Evolutionary conservation across 2,113 vertebrate genomes (phyloP), one percentile per base, ranked within the genome.

Genomic region (Hydropotes inermis): DNA sequence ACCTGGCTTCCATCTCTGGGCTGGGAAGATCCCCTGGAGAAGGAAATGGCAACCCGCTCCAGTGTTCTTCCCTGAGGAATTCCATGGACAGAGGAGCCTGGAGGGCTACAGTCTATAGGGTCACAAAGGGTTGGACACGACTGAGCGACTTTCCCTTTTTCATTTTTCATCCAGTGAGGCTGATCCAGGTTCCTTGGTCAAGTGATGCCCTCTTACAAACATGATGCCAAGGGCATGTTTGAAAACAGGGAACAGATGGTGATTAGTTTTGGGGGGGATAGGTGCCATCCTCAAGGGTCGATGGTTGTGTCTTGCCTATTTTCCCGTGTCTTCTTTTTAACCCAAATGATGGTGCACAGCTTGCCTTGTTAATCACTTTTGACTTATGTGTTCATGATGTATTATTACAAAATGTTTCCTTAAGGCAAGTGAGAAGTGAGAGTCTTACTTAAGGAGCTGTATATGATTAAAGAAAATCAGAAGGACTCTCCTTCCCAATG

Each of bases 61-160:
- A 10, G 33, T 2, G 10, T 67, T 67, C 61, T 67, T 67, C 33
- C 61, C 33, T 36, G 64, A 33, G n/a, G 16, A 36, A 67, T 36
- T 10, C 17, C 2, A 0, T 67, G 64, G 64, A 36, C 33, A 67
- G 64, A 67, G 33, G 33, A 67, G 33, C 64, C 64, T 21, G 8
- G 64, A 36, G 64, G 64, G 33, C 64, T 36, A 36, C 33, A 19
- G 64, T 67, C 33, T 36, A 10, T 23, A 70, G n/a, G 2, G 9
- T 36, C 9, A 21, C 17, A 70, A 36, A 5, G 64, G 21, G 64
- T 70, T 0, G 1, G 9, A 70, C 19, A 23, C 0, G 2, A 70
- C n/a, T 23, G 64, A 70, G 64, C n/a, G 21, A 23, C 36, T 21
- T 70, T 23, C 10, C 23, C n/a, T 70, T 39, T 13, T 70, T 27